Evolutionary conservation across 2,113 vertebrate genomes (phyloP), one percentile per base, ranked within the genome.

Genomic region (Lutjanus erythropterus): DNA sequence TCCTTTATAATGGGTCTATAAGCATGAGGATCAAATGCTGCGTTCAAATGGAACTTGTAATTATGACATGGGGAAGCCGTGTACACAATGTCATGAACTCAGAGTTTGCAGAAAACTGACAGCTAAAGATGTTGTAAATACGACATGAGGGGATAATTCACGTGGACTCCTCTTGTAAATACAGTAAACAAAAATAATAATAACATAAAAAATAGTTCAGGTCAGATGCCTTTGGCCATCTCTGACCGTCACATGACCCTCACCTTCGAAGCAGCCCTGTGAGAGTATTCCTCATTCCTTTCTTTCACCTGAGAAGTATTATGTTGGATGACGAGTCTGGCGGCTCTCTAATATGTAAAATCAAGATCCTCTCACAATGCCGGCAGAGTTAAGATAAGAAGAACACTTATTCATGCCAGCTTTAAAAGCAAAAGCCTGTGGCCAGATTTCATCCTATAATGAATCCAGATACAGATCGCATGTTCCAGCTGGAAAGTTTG

Each of bases 401-500:
- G 16, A 3, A 39, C 3, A 4, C 12, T 41, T 11, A 50, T 31
- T 69, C 29, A 39, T 14, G 25, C 11, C 49, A 23, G 49, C 49
- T 41, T 7, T 37, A 67, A 46, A 53, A 61, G 39, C 39, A 66
- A 35, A 59, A 15, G 39, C 65, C 44, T 6, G 33, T 15, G 21
- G 33, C 71, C 58, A 58, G 58, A 25, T 25, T 10, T 52, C 49
- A 33, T 76, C 65, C 66, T 60, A 52, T 37, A 50, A 21, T 42
- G 59, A 50, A 35, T 71, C 35, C 52, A 55, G 72, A 71, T 44
- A 25, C 31, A n/a, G 18, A 29, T 21, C 31, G 25, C 67, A 35
- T 25, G n/a, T 50, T 50, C 23, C 25, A 44, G 16, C 10, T 37
- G 29, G 29, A 29, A 55, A 46, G 25, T 23, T 35, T 9, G 25